Evolutionary conservation across 2,797 vertebrate genomes (phyloP), one percentile per base, ranked within the genome.

Genomic region (Esox masquinongy): DNA sequence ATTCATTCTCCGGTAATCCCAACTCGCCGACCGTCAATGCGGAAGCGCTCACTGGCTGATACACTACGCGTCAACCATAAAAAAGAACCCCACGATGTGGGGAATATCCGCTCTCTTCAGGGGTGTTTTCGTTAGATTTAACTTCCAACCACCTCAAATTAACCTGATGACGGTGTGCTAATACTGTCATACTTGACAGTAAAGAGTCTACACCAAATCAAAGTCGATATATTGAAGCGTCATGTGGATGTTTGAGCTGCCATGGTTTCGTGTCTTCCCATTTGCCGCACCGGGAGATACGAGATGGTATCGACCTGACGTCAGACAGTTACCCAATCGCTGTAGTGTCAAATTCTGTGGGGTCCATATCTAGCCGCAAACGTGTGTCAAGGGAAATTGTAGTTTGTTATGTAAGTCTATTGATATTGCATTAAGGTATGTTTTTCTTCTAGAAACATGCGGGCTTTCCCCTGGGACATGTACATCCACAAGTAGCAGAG

Each of bases 1-100:
- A 75, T 78, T 91, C 94, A 95, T 95, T 86, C 85, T 94, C 81
- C 87, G 77, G 81, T 78, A 68, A 83, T 85, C 79, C 81, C 88
- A 78, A 80, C 77, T 26, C 79, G 24, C 71, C 68, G 76, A 53
- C 72, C 73, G 82, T 74, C 83, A 68, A 86, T 4, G 81, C 92
- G 91, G 91, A 93, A 91, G 85, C 75, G 76, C 73, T 68, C 78
- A 34, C 78, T 71, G 39, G 73, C 75, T 67, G 47, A 67, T 29
- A 31, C 16, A 70, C 12, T 34, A 68, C 74, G 16, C 22, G 51
- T 74, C 72, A 36, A 43, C 70, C 78, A 39, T 22, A 14, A 15
- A 24, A 17, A 1, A 29, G 26, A 68, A 19, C 61, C 59, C 67
- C 59, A 29, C 9, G 3, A 43, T 68, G 53, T 34, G 29, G 24